phyloP scores from a whole-genome alignment of 2,888 invertebrate species.

The Agrotis clavis region DNA sequence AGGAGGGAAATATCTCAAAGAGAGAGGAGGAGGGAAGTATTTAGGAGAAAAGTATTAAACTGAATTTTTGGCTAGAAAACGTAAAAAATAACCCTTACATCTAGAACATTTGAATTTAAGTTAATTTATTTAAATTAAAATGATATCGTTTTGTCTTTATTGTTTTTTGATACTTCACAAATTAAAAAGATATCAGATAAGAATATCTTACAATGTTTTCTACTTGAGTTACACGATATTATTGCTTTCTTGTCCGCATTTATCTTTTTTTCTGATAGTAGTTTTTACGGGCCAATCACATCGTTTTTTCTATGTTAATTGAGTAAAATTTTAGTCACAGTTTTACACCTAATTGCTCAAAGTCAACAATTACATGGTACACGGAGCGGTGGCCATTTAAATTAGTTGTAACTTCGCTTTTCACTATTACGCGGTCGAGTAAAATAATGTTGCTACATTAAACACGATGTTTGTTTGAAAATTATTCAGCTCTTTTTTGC shows the following conservation, averaged over 20 bases:
- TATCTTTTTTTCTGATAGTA: not conserved
- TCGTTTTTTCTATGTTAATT: not conserved
- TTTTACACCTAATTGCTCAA: conserved; percentile 43
- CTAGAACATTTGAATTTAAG: too few relatives aligned
- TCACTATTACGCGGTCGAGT: conserved; percentile 52
- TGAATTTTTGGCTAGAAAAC: too few relatives aligned
- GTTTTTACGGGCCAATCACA: not conserved
- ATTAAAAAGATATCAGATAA: too few relatives aligned
- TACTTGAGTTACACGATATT: not conserved
- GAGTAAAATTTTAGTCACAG: conserved; percentile 24
- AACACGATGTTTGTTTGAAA: conserved; percentile 10
- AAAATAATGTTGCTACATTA: conserved; percentile 32
- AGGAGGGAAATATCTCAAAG: too few relatives aligned
- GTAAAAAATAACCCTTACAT: too few relatives aligned
- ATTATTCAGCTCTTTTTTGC: not conserved
- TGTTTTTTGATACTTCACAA: too few relatives aligned
- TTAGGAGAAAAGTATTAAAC: too few relatives aligned
- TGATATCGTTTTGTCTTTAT: too few relatives aligned
- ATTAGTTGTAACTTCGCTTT: conserved; percentile 51
- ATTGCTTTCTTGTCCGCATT: not conserved
- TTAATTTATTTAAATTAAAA: too few relatives aligned
- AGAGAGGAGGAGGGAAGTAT: too few relatives aligned
- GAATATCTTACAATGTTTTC: too few relatives aligned
- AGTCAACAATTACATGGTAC: conserved; percentile 45
- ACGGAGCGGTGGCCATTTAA: conserved; percentile 23